These are phyloP conservation scores for Orussus abietinus DNA, from an alignment of 1,140 invertebrate species.

Conservation along the genomic window DNA sequence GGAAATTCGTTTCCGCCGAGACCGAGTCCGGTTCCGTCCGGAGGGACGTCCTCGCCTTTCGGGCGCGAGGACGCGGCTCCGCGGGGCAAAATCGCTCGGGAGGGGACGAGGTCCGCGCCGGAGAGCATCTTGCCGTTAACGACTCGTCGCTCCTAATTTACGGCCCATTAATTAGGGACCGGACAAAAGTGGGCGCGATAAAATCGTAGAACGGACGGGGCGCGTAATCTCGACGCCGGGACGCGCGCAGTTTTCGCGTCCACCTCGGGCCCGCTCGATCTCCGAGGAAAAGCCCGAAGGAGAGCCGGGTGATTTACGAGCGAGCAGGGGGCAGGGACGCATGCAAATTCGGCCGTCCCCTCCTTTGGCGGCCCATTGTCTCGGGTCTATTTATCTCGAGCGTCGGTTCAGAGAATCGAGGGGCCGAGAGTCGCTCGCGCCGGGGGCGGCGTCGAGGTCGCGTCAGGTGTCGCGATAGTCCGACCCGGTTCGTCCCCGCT, in stretches of 20 bases:
- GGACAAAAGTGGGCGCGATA: no score
- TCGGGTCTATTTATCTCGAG: constrained; percentile 34
- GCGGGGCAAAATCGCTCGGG: background rate
- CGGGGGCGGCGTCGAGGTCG: no score
- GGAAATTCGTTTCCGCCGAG: no score
- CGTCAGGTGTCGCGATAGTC: no score
- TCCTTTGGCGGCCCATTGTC: constrained; percentile 27
- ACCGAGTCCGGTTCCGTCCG: no score
- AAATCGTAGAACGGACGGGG: constrained; percentile 21
- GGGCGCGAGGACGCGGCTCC: constrained; percentile 5
- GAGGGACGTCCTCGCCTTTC: constrained; percentile 1
- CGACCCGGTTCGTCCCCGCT: no score
- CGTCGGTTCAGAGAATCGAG: no score
- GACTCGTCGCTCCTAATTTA: constrained; percentile 35
- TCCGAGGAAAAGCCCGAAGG: constrained; percentile 6
- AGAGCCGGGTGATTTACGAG: constrained; percentile 36
- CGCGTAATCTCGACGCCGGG: constrained; percentile 5
- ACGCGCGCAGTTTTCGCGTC: background rate
- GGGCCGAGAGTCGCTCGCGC: no score
- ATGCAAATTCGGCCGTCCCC: constrained; percentile 32
- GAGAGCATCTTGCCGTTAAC: constrained; percentile 27
- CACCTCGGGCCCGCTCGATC: constrained; percentile 3
- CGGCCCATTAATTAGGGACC: constrained; percentile 31
- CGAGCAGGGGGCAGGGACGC: constrained; percentile 25
- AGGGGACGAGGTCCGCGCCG: background rate